A percentile compares a stretch with the other conserved stretches of the same genome.
phyloP scores from a whole-genome alignment of 2,797 vertebrate genomes.

The Sebastes nivosus region DNA sequence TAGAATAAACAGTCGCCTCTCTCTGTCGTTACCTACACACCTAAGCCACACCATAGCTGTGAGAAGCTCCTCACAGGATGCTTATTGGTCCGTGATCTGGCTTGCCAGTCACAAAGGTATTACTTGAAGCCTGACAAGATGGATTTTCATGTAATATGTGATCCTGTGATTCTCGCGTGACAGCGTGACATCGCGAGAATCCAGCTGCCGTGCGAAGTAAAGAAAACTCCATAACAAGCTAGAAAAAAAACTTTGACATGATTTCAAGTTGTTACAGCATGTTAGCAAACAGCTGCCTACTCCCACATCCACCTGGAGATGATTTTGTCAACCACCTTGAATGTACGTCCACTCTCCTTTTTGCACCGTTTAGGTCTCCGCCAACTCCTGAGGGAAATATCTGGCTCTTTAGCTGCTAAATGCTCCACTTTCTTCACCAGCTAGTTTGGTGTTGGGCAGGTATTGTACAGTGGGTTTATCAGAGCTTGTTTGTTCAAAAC shows the following conservation, averaged over 20 bases:
- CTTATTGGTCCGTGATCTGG: not conserved
- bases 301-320: too few relatives aligned
- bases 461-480: not conserved
- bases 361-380: fast-evolving
- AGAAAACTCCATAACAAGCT: too few relatives aligned
- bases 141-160: not conserved
- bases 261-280: too few relatives aligned
- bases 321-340: too few relatives aligned
- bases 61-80: not conserved
- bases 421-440: not conserved
- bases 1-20: not conserved
- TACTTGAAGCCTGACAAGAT: not conserved
- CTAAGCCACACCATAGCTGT: not conserved
- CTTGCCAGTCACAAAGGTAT: not conserved
- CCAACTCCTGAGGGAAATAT: not conserved
- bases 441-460: not conserved
- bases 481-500: not conserved
- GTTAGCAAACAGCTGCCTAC: too few relatives aligned
- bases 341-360: too few relatives aligned
- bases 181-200: not conserved
- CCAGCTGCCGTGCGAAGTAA: not conserved
- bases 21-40: not conserved
- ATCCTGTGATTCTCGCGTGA: not conserved
- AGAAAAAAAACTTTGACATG: too few relatives aligned
- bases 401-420: not conserved